Conservation (phyloP, 2,888 invertebrate genomes). For the Tipula vernalis region DNA sequence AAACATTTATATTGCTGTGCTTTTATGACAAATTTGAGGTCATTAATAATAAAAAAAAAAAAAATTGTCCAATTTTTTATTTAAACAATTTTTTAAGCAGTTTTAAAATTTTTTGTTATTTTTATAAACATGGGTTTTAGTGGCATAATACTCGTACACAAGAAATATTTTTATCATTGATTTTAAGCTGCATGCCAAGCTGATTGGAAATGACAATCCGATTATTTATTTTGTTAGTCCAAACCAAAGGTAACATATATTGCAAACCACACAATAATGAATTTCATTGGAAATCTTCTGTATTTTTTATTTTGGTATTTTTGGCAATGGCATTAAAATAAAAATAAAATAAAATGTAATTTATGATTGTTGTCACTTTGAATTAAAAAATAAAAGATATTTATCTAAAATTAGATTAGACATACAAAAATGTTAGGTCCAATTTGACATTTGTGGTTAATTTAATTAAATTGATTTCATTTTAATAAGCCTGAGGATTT, state of each 20-base stretch:
- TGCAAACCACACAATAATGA: neutral
- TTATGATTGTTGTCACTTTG: neutral
- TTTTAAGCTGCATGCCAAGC: neutral
- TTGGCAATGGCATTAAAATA: neutral
- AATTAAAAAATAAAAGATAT: neutral
- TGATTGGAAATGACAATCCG: neutral
- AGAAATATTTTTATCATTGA: neutral
- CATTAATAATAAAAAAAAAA: neutral
- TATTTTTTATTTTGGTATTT: neutral
- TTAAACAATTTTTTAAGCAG: neutral
- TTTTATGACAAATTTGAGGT: neutral
- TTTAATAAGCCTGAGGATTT: neutral
- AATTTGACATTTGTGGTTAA: neutral
- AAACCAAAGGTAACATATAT: neutral
- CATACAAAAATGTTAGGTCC: neutral
- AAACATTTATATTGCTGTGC: neutral
- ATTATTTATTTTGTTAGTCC: neutral
- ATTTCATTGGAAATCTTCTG: neutral
- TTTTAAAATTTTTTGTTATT: neutral
- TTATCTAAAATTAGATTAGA: neutral
- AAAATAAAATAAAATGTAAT: neutral
- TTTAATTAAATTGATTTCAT: neutral
- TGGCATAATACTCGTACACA: neutral
- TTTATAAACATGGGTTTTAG: neutral
- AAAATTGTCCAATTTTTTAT: neutral